Conservation (phyloP, 2,797 vertebrate species). For the Gastrophryne carolinensis region DNA sequence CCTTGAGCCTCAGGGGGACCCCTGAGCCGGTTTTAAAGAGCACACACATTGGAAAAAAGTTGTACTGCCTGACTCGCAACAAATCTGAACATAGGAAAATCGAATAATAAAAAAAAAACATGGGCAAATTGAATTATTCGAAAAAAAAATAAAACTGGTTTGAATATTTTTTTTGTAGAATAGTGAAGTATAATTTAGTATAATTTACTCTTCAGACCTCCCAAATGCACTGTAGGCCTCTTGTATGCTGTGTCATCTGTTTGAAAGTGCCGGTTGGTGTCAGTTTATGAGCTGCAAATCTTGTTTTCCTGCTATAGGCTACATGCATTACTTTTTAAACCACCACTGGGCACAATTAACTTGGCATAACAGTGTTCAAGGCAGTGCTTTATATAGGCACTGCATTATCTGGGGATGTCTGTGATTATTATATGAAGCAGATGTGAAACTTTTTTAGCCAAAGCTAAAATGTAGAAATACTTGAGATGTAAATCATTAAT, state of each 20-base stretch:
- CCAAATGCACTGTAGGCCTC: neutral
- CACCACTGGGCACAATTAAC: slow-evolving; percentile 51
- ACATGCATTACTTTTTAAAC: slow-evolving; percentile 46
- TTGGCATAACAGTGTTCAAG: slow-evolving; percentile 28
- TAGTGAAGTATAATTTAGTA: slow-evolving; percentile 16
- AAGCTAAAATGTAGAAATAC: slow-evolving; percentile 43
- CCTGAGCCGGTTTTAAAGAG: no score
- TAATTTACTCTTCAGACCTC: slow-evolving; percentile 30
- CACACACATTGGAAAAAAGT: no score
- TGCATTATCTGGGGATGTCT: slow-evolving; percentile 31
- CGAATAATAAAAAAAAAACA: no score
- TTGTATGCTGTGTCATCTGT: slow-evolving; percentile 18
- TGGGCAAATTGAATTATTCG: neutral
- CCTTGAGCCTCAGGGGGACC: no score
- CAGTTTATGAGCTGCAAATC: slow-evolving; percentile 49
- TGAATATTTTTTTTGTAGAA: slow-evolving; percentile 6
- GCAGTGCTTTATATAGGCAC: slow-evolving; percentile 22
- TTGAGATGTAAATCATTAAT: slow-evolving; percentile 17
- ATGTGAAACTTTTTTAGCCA: slow-evolving; percentile 28
- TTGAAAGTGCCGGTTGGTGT: slow-evolving; percentile 27
- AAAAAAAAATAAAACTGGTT: slow-evolving; percentile 1
- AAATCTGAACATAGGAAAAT: no score
- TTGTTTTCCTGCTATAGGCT: slow-evolving; percentile 42
- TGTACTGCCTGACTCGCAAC: no score
- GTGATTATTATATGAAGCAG: slow-evolving; percentile 34